Evolutionary conservation across 2,797 vertebrate genomes (phyloP).

Genomic region (Notolepis coatsorum): DNA sequence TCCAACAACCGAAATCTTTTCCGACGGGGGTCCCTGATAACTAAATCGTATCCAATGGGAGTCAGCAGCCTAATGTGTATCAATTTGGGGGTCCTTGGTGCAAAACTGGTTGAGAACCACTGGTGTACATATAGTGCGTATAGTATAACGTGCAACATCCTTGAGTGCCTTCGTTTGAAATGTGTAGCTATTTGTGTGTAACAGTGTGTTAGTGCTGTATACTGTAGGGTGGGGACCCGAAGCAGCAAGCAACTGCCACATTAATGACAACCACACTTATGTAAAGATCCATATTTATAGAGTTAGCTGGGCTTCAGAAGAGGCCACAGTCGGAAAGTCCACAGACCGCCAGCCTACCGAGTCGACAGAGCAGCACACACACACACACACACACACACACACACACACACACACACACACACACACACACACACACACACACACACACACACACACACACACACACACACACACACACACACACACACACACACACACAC

Average conservation of each 20-base stretch:
- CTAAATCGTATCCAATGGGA: too few species aligned
- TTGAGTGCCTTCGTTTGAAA: too few species aligned
- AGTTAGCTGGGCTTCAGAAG: slow-evolving; percentile 60
- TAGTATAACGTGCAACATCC: too few species aligned
- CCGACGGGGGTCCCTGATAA: too few species aligned
- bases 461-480: neutral
- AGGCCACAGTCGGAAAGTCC: slow-evolving; percentile 58
- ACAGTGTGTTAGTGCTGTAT: slow-evolving; percentile 29
- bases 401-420: neutral
- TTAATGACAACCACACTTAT: slow-evolving; percentile 69
- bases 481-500: neutral
- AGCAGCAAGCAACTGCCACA: slow-evolving; percentile 62
- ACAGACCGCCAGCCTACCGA: slow-evolving; percentile 34
- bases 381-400: neutral
- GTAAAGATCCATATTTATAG: slow-evolving; percentile 69
- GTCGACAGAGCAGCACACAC: neutral
- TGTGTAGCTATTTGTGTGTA: slow-evolving; percentile 50
- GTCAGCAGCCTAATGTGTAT: too few species aligned
- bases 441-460: neutral
- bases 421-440: neutral
- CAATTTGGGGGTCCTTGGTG: too few species aligned
- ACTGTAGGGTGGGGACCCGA: neutral
- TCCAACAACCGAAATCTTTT: too few species aligned
- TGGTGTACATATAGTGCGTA: too few species aligned
- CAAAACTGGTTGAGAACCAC: neutral